phyloP scores from a whole-genome alignment of 2,888 invertebrate genomes.

The Andricus curvator region DNA sequence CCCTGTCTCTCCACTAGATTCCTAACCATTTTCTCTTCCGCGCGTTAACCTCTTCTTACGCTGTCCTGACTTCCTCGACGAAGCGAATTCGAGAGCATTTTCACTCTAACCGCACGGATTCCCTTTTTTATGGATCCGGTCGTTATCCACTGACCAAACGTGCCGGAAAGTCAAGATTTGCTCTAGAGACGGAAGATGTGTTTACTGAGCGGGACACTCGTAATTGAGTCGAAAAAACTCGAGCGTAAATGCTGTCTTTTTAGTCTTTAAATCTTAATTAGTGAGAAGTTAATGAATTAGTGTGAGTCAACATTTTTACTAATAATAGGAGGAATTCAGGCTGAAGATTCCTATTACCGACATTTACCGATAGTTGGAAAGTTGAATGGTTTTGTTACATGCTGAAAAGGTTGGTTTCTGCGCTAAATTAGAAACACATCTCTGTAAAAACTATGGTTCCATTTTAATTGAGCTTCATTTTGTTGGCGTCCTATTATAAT shows the following conservation, averaged over 20 bases:
- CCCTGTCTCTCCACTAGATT: conserved; percentile 55
- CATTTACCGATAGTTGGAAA: too few species aligned
- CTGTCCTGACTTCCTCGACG: conserved; percentile 47
- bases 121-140: not conserved
- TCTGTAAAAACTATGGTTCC: too few species aligned
- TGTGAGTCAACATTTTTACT: too few species aligned
- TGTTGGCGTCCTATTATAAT: too few species aligned
- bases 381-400: too few species aligned
- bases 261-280: not conserved
- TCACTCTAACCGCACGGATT: conserved; percentile 44
- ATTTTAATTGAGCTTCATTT: too few species aligned
- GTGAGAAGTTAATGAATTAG: too few species aligned
- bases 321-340: too few species aligned
- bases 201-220: not conserved
- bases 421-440: too few species aligned
- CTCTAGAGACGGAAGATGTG: not conserved
- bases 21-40: conserved; percentile 49
- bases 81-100: conserved; percentile 49
- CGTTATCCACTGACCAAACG: conserved; percentile 13
- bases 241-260: not conserved
- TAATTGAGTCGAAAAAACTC: not conserved
- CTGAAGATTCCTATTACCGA: too few species aligned
- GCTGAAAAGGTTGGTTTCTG: too few species aligned
- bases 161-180: conserved; percentile 17
- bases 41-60: conserved; percentile 47